Base-by-base conservation (phyloP, 2,797 vertebrate species). In the Semotilus atromaculatus region DNA sequence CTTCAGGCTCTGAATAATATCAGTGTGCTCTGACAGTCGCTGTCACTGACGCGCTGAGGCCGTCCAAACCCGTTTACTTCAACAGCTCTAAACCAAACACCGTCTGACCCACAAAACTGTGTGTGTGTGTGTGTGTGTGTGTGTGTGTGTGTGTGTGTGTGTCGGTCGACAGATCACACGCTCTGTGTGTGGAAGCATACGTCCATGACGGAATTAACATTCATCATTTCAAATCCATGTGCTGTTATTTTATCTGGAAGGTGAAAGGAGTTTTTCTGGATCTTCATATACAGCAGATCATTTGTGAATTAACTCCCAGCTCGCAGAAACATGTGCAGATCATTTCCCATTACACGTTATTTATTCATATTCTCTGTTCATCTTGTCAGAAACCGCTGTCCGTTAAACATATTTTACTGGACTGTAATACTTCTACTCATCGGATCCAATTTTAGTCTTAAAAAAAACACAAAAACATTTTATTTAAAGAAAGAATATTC, bases 1-100 rank as follows among this genome's bases (percentile, higher is more conserved):
- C 48, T 81, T 58, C 80, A 58, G 80, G 80, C n/a, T 0, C 19
- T 71, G 80, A 55, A 81, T 58, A 71, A 81, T 58, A 29, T 55
- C 66, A 14, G 66, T 43, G 53, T 31, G 48, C 70, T 81, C 67
- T 18, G 80, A 81, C 80, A 71, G 78, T 31, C 31, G 26, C 66
- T 55, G 67, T 71, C 67, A 71, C 23, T 7, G 66, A 9, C 6
- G 4, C 75, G 19, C 34, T 23, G 66, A 23, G 23, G 64, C 64
- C 40, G 66, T 81, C 79, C 3, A 70, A 40, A 70, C 85, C 80
- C 88, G 83, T 88, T 90, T 89, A 45, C 64, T 53, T 70, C 79
- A 81, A 23, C 76, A 67, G 3, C 26, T 48, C 48, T 7, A 45
- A 48, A 66, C 48, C 76, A 48, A 64, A 79, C 58, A 8, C 26